phyloP scores from a whole-genome alignment of 2,797 vertebrate genomes.

The Macropus fuliginosus region DNA sequence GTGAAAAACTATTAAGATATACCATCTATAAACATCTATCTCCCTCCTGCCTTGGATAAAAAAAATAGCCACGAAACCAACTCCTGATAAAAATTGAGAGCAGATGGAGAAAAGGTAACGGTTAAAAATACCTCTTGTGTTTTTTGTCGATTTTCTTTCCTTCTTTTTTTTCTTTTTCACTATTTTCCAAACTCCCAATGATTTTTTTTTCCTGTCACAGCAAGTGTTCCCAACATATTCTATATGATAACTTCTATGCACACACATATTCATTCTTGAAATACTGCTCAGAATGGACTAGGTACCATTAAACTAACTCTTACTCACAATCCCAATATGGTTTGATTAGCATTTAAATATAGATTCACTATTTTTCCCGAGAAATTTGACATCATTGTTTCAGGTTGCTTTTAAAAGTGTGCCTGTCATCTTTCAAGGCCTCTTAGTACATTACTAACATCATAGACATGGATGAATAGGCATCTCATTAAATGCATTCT shows the following conservation, averaged over 20 bases:
- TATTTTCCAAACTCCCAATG: background rate
- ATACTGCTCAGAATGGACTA: background rate
- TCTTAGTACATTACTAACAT: background rate
- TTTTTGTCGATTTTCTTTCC: background rate
- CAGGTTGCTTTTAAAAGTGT: slow-evolving; percentile 55
- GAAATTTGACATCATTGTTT: slow-evolving; percentile 38
- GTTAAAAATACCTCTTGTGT: background rate
- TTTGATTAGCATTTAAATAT: background rate
- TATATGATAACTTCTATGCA: background rate
- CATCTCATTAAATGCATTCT: background rate
- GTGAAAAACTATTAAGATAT: background rate
- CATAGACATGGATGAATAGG: background rate
- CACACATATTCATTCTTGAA: background rate
- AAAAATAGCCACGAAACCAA: background rate
- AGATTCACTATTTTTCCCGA: background rate
- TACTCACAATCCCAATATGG: fast-evolving
- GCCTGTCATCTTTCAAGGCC: slow-evolving; percentile 54
- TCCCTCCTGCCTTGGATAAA: background rate
- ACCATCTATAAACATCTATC: background rate
- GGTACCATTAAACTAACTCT: slow-evolving; percentile 10
- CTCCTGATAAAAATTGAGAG: background rate
- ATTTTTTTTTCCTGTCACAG: background rate
- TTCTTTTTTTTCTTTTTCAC: background rate
- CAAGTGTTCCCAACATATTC: background rate
- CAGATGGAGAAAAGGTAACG: background rate